Conservation (phyloP, 2,888 invertebrate species). For the Microctonus brassicae region DNA sequence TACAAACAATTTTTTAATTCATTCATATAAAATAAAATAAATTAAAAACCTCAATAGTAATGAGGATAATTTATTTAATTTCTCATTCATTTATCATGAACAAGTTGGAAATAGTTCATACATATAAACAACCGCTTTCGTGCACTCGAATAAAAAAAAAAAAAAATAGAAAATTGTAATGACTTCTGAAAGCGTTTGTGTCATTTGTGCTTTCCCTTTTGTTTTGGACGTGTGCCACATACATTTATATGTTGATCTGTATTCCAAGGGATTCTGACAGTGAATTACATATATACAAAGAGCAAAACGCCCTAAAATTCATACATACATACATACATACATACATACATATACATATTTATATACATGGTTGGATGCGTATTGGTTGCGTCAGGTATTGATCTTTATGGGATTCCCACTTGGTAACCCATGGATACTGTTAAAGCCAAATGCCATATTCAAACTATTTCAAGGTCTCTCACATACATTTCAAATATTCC, state of each 20-base stretch:
- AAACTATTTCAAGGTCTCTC: slow-evolving; percentile 32
- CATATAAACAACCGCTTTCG: neutral
- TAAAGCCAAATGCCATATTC: neutral
- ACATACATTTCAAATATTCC: neutral
- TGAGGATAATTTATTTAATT: neutral
- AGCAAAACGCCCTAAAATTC: neutral
- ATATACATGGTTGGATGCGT: slow-evolving; percentile 27
- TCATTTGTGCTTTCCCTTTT: slow-evolving; percentile 1
- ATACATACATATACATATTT: neutral
- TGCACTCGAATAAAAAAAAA: neutral
- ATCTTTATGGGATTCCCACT: slow-evolving; percentile 43
- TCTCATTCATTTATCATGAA: neutral
- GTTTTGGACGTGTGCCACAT: neutral
- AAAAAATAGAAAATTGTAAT: neutral
- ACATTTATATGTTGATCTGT: neutral
- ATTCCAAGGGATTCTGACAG: neutral
- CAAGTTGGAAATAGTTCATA: neutral
- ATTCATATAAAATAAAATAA: neutral
- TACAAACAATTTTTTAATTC: neutral
- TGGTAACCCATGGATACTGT: slow-evolving; percentile 6
- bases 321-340: neutral
- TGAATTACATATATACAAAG: neutral
- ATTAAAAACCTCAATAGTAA: neutral
- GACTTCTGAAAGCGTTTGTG: neutral
- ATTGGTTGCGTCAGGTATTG: slow-evolving; percentile 44